Percentiles rank a stretch among this genome's conserved stretches.
Conservation (phyloP, 2,797 vertebrate genomes). For the Euphonia xanthogaster region DNA sequence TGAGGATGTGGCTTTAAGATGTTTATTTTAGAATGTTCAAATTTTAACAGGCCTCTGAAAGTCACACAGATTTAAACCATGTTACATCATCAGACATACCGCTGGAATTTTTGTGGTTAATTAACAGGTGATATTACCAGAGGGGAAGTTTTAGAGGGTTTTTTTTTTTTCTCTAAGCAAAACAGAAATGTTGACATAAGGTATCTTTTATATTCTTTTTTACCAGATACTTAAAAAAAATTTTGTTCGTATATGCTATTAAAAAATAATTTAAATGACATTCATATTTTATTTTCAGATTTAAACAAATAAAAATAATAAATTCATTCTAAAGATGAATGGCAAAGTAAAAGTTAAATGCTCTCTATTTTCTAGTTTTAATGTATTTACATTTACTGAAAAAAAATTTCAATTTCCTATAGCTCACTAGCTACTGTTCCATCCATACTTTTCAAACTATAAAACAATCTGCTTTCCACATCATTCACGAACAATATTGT, state of each 20-base stretch:
- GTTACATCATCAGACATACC: neutral
- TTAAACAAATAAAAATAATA: neutral
- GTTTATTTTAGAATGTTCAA: constrained; percentile 18
- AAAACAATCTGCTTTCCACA: neutral
- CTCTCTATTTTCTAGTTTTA: neutral
- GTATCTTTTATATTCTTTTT: neutral
- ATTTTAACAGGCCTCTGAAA: neutral
- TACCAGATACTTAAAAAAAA: neutral
- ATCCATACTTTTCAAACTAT: neutral
- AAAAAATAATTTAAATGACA: neutral
- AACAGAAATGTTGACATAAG: neutral
- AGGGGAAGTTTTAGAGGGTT: neutral
- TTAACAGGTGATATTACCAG: neutral
- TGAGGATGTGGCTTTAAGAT: neutral
- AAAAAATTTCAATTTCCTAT: neutral
- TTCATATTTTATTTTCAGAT: neutral
- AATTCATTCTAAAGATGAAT: neutral
- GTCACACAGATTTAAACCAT: neutral
- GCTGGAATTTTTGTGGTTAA: constrained; percentile 26
- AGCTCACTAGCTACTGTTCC: neutral
- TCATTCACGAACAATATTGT: neutral
- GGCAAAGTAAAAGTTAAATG: neutral
- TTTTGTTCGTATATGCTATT: neutral
- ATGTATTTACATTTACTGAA: neutral
- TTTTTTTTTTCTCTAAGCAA: neutral